Evolutionary conservation across 2,888 invertebrate species (phyloP).

Genomic region (Latrodectus hesperus): DNA sequence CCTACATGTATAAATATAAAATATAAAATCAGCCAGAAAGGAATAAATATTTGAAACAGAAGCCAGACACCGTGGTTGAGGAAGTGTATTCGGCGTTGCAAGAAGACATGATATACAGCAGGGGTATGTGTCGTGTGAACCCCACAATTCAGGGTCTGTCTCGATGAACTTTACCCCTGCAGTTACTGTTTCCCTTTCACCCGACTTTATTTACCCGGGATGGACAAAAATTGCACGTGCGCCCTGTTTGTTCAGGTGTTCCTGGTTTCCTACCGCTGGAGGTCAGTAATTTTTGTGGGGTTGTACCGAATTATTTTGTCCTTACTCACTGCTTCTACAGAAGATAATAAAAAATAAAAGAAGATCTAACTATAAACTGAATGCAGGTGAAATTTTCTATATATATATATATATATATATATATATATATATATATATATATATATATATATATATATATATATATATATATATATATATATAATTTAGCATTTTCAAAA

Average conservation of each 20-base stretch:
- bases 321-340: background rate
- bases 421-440: no score
- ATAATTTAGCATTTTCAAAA: no score
- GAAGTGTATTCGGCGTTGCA: background rate
- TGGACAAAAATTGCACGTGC: constrained; percentile 54
- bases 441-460: no score
- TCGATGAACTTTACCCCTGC: constrained; percentile 51
- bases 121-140: constrained; percentile 7
- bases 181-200: background rate
- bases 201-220: constrained; percentile 12
- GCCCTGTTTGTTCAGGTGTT: constrained; percentile 65
- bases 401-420: no score
- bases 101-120: constrained; percentile 41
- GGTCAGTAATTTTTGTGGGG: constrained; percentile 10
- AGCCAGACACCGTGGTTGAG: background rate
- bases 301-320: background rate
- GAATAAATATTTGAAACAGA: background rate
- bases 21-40: background rate
- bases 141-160: background rate
- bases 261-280: background rate
- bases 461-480: no score
- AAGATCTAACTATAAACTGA: no score
- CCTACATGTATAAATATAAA: background rate
- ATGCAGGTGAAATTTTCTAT: no score
- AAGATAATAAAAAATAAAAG: background rate